Evolutionary conservation across 2,888 invertebrate genomes (phyloP).

Genomic region (Campoletis raptor): DNA sequence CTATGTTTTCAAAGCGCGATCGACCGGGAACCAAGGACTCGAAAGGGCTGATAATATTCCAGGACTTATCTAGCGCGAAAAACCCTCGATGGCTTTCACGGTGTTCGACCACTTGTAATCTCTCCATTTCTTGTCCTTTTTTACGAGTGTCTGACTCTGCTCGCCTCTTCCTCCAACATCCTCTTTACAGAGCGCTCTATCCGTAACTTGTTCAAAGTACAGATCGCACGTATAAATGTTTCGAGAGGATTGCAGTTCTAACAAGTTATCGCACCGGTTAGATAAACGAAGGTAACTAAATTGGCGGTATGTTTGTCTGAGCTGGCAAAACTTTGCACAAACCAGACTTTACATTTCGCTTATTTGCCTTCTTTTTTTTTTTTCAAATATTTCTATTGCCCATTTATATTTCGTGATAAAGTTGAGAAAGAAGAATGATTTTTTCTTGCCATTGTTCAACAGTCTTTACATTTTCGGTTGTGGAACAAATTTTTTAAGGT

Average conservation of each 20-base stretch:
- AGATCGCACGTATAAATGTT: constrained; percentile 8
- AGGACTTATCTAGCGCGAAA: constrained; percentile 56
- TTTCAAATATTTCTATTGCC: background rate
- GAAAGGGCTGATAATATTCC: constrained; percentile 56
- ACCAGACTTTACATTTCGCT: background rate
- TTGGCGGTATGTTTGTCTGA: constrained; percentile 13
- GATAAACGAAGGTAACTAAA: constrained; percentile 29
- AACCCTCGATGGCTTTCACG: constrained; percentile 33
- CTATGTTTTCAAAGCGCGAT: background rate
- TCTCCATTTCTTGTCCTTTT: constrained; percentile 33
- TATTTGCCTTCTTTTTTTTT: background rate
- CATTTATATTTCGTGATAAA: background rate
- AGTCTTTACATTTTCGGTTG: background rate
- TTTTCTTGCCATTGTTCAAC: background rate
- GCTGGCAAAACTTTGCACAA: background rate
- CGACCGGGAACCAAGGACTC: constrained; percentile 7
- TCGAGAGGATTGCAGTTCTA: constrained; percentile 17
- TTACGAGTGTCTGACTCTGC: constrained; percentile 25
- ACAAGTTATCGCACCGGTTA: constrained; percentile 18
- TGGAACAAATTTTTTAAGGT: background rate
- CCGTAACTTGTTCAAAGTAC: constrained; percentile 18
- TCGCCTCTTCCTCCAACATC: background rate
- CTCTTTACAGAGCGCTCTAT: constrained; percentile 19
- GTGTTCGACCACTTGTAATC: constrained; percentile 53
- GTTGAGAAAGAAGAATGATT: background rate